These are phyloP conservation scores for Oligia strigilis DNA, from an alignment of 2,888 invertebrate species.

Conservation along the genomic window DNA sequence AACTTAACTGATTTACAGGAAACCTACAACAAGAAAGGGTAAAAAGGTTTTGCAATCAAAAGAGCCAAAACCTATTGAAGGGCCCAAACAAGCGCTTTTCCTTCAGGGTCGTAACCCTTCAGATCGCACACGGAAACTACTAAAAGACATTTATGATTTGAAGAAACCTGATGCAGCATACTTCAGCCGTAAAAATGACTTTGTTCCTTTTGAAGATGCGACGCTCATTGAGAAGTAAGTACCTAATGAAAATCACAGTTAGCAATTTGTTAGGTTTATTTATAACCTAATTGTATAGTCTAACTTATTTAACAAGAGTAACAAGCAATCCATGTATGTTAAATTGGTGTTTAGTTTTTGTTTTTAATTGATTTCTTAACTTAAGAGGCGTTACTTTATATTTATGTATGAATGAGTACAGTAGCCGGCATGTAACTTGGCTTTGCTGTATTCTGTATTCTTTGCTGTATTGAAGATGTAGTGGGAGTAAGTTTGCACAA, in stretches of 20 bases:
- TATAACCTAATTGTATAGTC: not conserved
- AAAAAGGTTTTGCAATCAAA: conserved; percentile 95
- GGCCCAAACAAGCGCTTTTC: conserved; percentile 95
- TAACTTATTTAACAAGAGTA: not conserved
- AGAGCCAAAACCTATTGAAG: conserved; percentile 97
- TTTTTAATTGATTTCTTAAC: not conserved
- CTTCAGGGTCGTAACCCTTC: conserved; percentile 96
- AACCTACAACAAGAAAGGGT: conserved; percentile 96
- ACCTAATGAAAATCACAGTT: not conserved
- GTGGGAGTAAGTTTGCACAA: too few relatives aligned
- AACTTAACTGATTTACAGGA: conserved; percentile 89
- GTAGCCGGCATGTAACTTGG: too few relatives aligned
- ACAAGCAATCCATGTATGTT: not conserved
- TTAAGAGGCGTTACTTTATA: too few relatives aligned
- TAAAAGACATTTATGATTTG: conserved; percentile 96
- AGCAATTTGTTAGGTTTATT: not conserved
- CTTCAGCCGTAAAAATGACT: conserved; percentile 95
- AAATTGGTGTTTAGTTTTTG: not conserved
- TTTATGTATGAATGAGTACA: not conserved
- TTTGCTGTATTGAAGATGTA: too few relatives aligned
- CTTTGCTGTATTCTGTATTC: too few relatives aligned
- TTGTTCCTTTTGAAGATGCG: conserved; percentile 97
- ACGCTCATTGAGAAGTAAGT: conserved; percentile 94
- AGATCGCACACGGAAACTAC: conserved; percentile 92
- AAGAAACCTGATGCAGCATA: conserved; percentile 96